Base-by-base conservation (phyloP, 2,888 invertebrate species). In the Lithophane leautieri region DNA sequence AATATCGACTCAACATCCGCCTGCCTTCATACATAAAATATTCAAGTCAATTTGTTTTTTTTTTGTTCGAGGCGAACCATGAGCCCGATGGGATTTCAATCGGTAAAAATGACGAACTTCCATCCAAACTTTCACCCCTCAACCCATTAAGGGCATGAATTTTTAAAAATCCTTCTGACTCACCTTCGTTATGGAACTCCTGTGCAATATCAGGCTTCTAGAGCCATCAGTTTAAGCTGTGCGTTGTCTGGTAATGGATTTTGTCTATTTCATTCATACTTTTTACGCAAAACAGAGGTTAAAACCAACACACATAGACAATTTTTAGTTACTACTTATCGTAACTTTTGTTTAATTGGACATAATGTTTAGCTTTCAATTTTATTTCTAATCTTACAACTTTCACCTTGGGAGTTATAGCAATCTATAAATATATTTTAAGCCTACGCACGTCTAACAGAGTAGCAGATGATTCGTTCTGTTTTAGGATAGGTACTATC, bases 271-370 rank as follows among this genome's bases (percentile, higher is more conserved):
- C 58, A 67, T 70, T 58, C 42, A 44, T 34, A 22, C 9, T 67
- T 44, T 73, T 42, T 52, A 34, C 54, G 42, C 61, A 42, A 54
- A 14, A 50, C 22, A 12, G 6, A 44, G 22, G 61, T 16, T 44
- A 9, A 54, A 47, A 50, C 11, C 25, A 71, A 28, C 65, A 47
- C 58, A 65, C 6, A 34, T 34, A 3, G 14, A 44, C 11, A 44
- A 80, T 52, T 50, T 50, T 58, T 11, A 6, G 61, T 62, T 56
- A 73, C 62, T 42, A 63, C 70, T 62, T 25, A 63, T 60, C 80
- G 65, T 80, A 78, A 80, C 47, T 80, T 80, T 54, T 61, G 50
- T 73, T 54, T 25, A 66, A 73, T 73, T 44, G 40, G 28, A 80
- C 78, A 61, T 65, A 12, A 47, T 58, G 78, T 80, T 79, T 75